Evolutionary conservation across 2,888 invertebrate species (phyloP), one percentile per base, ranked within the genome.

Genomic region (Oegoconia quadripuncta): DNA sequence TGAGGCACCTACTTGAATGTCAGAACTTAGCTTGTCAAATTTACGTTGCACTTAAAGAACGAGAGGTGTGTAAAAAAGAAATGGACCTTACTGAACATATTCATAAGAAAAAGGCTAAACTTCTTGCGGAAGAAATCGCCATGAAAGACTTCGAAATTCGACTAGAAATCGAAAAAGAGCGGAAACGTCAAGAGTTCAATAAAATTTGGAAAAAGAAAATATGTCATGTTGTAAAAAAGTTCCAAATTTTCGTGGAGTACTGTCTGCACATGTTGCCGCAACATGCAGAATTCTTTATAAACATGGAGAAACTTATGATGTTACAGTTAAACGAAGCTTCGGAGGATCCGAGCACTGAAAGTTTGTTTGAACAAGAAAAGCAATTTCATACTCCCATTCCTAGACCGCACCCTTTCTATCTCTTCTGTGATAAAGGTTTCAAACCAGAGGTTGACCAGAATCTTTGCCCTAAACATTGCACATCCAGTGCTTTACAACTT

Each of bases 1-100:
- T 80, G 9, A 58, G 76, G 36, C 56, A 74, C 23, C 51, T 71
- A 14, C 53, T 82, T 2, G 68, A 80, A 53, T 76, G 74, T 46
- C 75, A 77, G 52, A 84, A 77, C 36, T 54, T 84, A n/a, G 86
- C 86, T 5, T 84, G 86, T 58, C 74, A 79, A 60, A 63, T 80
- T 5, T 87, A 86, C 47, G 75, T 84, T 1, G 78, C 82, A n/a
- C 40, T 83, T 11, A 84, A 81, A 55, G 87, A 87, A 55, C 64
- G 68, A 42, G 75, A 79, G 39, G 74, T 67, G 43, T 74, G 71
- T 34, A 39, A 58, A 28, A 72, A 72, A 53, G 65, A 75, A 56
- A 59, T 69, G 2, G 57, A 73, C 12, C 41, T 52, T 6, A 52
- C 60, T 1, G 55, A 71, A 56, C 44, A 65, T 28, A 49, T 65